A percentile compares a stretch with the other conserved stretches of the same genome.
These are phyloP conservation scores for Triplophysa siluroides DNA, from an alignment of 2,113 vertebrate genomes.

Conservation along the genomic window DNA sequence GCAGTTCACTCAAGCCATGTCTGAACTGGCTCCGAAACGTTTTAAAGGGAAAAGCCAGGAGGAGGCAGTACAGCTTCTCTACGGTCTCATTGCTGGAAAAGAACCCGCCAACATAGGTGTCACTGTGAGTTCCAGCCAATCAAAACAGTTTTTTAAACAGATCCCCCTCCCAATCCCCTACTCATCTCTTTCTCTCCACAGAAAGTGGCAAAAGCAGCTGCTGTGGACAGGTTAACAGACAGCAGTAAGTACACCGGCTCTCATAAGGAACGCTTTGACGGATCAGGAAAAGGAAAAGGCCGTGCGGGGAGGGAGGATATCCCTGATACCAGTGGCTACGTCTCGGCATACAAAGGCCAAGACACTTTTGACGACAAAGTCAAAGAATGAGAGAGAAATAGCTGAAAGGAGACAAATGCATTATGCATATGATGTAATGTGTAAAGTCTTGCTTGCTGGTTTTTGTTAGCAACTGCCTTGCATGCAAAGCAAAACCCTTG, in stretches of 20 bases:
- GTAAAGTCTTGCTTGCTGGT: constrained; percentile 1
- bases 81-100: constrained; percentile 80
- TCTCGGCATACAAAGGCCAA: constrained; percentile 81
- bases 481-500: neutral
- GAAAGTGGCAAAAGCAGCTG: constrained; percentile 77
- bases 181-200: constrained; percentile 54
- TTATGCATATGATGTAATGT: constrained; percentile 14
- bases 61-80: constrained; percentile 77
- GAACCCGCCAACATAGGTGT: constrained; percentile 73
- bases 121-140: constrained; percentile 74
- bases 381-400: constrained; percentile 56
- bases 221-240: constrained; percentile 82
- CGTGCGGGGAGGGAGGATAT: constrained; percentile 74
- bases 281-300: constrained; percentile 83
- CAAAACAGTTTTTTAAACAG: neutral
- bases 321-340: constrained; percentile 76
- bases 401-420: neutral
- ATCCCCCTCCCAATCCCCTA: neutral
- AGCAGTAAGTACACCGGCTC: constrained; percentile 80
- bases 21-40: constrained; percentile 79
- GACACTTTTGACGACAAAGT: constrained; percentile 81
- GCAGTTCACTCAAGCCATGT: constrained; percentile 83
- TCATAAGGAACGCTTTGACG: constrained; percentile 88
- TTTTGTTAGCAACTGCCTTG: constrained; percentile 5
- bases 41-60: constrained; percentile 79